These are phyloP conservation scores for Cerastis rubricosa DNA, from an alignment of 2,888 invertebrate species.

Conservation along the genomic window DNA sequence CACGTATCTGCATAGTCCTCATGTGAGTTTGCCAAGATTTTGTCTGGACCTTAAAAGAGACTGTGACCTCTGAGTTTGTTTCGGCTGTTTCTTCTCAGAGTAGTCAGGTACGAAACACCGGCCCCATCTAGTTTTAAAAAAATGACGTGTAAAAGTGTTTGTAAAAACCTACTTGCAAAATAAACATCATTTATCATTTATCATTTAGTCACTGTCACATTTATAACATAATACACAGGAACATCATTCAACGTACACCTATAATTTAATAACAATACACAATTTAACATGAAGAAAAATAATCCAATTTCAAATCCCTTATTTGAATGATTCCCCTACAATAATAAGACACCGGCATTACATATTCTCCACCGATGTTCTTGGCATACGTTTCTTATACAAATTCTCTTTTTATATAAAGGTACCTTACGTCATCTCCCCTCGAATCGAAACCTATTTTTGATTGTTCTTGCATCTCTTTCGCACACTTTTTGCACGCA, in stretches of 20 bases:
- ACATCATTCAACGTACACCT: neutral
- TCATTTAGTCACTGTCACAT: no score
- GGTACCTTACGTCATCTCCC: slow-evolving; percentile 51
- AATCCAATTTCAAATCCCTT: neutral
- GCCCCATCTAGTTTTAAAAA: no score
- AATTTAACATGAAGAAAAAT: neutral
- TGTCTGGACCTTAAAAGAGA: no score
- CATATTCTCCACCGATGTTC: slow-evolving; percentile 25
- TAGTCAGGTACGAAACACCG: no score
- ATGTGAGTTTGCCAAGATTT: no score
- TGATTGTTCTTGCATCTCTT: slow-evolving; percentile 77
- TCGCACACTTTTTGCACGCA: slow-evolving; percentile 70
- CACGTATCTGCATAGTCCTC: no score
- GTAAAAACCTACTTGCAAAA: no score
- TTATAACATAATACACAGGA: no score
- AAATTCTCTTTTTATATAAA: slow-evolving; percentile 27
- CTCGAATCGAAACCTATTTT: slow-evolving; percentile 83
- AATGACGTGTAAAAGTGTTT: no score
- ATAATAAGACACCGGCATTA: slow-evolving; percentile 18
- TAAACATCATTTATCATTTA: no score
- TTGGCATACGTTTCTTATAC: slow-evolving; percentile 51
- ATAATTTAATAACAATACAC: neutral
- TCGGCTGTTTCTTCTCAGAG: no score
- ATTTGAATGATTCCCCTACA: slow-evolving; percentile 12
- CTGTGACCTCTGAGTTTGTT: no score